Evolutionary conservation across 23 tunicate species (phyloP).

Genomic region (Ciona savignyi): DNA sequence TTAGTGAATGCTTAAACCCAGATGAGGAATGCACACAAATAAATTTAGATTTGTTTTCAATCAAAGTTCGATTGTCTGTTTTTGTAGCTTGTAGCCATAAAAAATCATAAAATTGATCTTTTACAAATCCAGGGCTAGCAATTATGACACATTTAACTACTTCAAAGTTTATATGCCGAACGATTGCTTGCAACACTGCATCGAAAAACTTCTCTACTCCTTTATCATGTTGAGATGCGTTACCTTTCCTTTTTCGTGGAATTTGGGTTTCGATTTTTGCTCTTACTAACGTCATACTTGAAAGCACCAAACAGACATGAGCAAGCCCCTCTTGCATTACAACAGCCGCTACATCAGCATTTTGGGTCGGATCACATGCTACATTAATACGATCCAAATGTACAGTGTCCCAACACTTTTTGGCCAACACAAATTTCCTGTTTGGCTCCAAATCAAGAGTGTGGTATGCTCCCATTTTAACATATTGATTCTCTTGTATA

Average conservation of each 20-base stretch:
- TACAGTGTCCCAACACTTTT: constrained; percentile 81
- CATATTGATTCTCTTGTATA: constrained; percentile 79
- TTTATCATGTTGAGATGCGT: constrained; percentile 79
- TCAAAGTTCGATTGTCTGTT: constrained; percentile 46
- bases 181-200: constrained; percentile 73
- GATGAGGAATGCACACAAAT: constrained; percentile 71
- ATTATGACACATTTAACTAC: constrained; percentile 91
- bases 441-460: constrained; percentile 90
- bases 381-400: constrained; percentile 74
- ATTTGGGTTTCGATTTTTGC: constrained; percentile 86
- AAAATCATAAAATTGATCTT: constrained; percentile 79
- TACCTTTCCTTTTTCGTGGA: constrained; percentile 82
- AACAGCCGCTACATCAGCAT: constrained; percentile 95
- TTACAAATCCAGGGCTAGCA: constrained; percentile 98
- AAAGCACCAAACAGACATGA: constrained; percentile 86
- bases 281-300: constrained; percentile 85
- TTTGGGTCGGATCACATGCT: constrained; percentile 93
- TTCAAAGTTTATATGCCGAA: constrained; percentile 84
- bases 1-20: constrained; percentile 92
- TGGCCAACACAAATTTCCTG: constrained; percentile 65
- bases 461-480: constrained; percentile 97
- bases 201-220: constrained; percentile 87
- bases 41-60: constrained; percentile 91
- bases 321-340: constrained; percentile 99
- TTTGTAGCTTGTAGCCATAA: constrained; percentile 65